phyloP scores from a whole-genome alignment of 2,888 invertebrate species.

The Eupithecia inturbata region DNA sequence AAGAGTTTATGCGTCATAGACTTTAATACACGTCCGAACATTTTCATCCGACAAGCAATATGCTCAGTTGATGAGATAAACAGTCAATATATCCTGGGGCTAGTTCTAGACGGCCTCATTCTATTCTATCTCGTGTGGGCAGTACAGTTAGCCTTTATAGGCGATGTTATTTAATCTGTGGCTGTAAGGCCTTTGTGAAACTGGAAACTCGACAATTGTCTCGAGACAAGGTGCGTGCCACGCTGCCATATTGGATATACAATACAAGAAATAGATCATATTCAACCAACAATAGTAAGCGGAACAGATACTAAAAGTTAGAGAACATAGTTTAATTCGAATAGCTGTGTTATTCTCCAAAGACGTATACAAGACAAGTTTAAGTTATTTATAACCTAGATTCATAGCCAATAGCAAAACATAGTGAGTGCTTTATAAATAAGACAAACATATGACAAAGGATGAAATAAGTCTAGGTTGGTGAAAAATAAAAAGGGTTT shows the following conservation, averaged over 20 bases:
- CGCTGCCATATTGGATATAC: constrained; percentile 15
- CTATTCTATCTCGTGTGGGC: constrained; percentile 34
- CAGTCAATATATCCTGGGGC: constrained; percentile 32
- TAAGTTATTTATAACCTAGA: no score
- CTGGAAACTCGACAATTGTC: constrained; percentile 23
- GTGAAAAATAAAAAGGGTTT: neutral
- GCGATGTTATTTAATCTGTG: constrained; percentile 22
- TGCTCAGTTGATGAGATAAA: constrained; percentile 13
- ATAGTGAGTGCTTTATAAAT: no score
- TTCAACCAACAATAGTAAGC: neutral
- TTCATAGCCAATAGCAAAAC: no score
- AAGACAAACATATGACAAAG: neutral
- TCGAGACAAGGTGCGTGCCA: constrained; percentile 19
- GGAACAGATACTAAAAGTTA: neutral
- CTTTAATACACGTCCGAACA: neutral
- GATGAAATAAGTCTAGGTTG: neutral
- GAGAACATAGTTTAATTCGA: neutral
- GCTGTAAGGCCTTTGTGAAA: constrained; percentile 16
- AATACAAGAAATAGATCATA: neutral
- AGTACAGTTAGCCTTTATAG: constrained; percentile 30
- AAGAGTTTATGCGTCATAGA: constrained; percentile 3
- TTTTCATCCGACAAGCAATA: constrained; percentile 9
- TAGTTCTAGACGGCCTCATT: constrained; percentile 36
- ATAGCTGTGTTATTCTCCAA: neutral
- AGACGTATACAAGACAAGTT: no score